Evolutionary conservation across 2,797 vertebrate species (phyloP).

Genomic region (Onychomys torridus): DNA sequence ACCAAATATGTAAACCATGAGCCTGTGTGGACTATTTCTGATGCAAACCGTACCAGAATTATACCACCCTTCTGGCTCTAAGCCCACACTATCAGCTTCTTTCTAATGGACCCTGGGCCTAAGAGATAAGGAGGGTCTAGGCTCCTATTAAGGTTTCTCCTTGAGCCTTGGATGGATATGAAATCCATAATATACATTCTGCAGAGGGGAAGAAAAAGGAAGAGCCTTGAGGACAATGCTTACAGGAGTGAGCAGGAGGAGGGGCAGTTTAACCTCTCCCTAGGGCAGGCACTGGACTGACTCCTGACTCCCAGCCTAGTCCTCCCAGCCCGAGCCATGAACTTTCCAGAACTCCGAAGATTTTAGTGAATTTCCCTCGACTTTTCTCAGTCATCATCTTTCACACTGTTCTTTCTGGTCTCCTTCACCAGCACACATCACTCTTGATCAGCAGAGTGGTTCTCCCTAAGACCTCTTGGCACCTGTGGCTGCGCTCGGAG

Average conservation of each 20-base stretch:
- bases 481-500: not conserved
- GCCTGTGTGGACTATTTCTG: not conserved
- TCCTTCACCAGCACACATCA: not conserved
- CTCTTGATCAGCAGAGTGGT: not conserved
- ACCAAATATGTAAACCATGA: not conserved
- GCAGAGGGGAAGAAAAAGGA: not conserved
- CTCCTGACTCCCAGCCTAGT: not conserved
- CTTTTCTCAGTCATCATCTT: not conserved
- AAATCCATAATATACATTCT: not conserved
- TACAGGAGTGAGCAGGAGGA: not conserved
- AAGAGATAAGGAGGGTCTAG: not conserved
- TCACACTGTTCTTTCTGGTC: not conserved
- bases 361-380: not conserved
- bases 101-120: not conserved
- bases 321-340: not conserved
- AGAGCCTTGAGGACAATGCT: not conserved
- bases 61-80: not conserved
- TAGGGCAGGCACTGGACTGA: too few species aligned
- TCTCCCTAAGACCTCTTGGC: not conserved
- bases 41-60: not conserved
- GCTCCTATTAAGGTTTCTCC: not conserved
- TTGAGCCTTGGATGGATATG: not conserved
- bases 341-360: not conserved
- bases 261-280: not conserved
- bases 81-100: not conserved